Evolutionary conservation across 2,113 vertebrate species (phyloP).

Genomic region (Caranx ignobilis): DNA sequence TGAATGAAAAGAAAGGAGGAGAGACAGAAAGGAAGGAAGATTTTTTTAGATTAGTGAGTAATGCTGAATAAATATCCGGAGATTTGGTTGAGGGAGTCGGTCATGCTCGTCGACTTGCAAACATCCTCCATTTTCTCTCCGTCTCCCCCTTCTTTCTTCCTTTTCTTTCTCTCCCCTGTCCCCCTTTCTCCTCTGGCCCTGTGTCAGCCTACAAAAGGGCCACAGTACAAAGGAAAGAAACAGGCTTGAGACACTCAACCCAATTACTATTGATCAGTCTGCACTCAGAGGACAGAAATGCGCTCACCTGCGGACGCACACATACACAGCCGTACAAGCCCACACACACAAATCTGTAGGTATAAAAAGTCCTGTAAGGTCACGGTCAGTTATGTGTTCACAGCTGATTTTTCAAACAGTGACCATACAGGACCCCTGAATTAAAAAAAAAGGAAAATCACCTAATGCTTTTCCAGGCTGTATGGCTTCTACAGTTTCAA

Average conservation of each 20-base stretch:
- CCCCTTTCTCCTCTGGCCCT: conserved; percentile 56
- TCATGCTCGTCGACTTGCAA: conserved; percentile 83
- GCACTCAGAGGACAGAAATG: conserved; percentile 63
- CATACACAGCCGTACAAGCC: conserved; percentile 13
- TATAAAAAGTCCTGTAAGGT: conserved; percentile 49
- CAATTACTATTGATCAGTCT: conserved; percentile 84
- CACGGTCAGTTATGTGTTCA: conserved; percentile 32
- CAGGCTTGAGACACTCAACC: conserved; percentile 77
- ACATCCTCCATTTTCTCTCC: conserved; percentile 80
- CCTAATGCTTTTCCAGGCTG: background rate
- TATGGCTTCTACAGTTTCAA: background rate
- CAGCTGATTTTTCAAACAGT: conserved; percentile 31
- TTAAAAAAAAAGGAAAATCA: background rate
- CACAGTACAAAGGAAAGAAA: conserved; percentile 74
- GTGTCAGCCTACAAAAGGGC: conserved; percentile 74
- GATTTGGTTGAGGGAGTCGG: conserved; percentile 79
- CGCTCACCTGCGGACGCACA: conserved; percentile 57
- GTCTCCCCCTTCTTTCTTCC: conserved; percentile 45
- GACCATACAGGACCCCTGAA: background rate
- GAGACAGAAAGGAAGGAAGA: conserved; percentile 60
- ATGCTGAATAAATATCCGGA: conserved; percentile 85
- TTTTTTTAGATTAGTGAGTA: conserved; percentile 80
- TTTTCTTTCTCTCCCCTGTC: conserved; percentile 48
- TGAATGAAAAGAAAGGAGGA: conserved; percentile 54
- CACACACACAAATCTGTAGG: conserved; percentile 15